A percentile compares a stretch with the other conserved stretches of the same genome.
phyloP scores from a whole-genome alignment of 2,888 invertebrate genomes.

The Galerucella calmariensis region DNA sequence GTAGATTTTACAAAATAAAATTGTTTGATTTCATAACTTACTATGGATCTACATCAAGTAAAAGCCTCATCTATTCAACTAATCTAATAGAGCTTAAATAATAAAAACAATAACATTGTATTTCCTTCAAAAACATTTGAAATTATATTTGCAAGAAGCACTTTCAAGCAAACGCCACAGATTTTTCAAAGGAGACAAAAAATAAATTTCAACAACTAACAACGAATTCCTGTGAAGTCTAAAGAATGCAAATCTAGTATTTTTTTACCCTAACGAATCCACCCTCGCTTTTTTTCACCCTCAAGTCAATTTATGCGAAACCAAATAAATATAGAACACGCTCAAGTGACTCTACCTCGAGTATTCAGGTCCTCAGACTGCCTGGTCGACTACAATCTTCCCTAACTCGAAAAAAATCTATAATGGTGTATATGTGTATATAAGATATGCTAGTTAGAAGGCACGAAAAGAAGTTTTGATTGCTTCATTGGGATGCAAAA shows the following conservation, averaged over 20 bases:
- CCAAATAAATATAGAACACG: constrained; percentile 51
- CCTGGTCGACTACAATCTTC: constrained; percentile 61
- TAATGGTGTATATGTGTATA: constrained; percentile 66
- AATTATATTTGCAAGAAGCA: too few relatives aligned
- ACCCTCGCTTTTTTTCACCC: constrained; percentile 66
- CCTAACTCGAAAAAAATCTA: constrained; percentile 66
- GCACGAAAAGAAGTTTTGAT: constrained; percentile 65
- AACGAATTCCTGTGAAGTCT: constrained; percentile 59
- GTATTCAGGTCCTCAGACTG: constrained; percentile 34
- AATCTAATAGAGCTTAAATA: too few relatives aligned
- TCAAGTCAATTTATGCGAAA: constrained; percentile 62
- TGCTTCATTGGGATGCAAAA: constrained; percentile 58
- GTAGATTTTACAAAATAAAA: too few relatives aligned
- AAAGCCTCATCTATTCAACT: too few relatives aligned
- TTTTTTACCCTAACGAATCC: constrained; percentile 66
- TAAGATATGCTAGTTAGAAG: constrained; percentile 66
- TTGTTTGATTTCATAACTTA: too few relatives aligned
- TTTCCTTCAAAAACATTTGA: too few relatives aligned
- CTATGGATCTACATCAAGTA: too few relatives aligned
- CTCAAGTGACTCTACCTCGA: constrained; percentile 47
- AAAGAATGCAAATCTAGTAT: constrained; percentile 66
- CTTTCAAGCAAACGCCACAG: constrained; percentile 5
- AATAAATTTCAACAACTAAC: constrained; percentile 50
- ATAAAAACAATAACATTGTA: too few relatives aligned
- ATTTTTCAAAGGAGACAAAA: constrained; percentile 38